A percentile compares a stretch with the other conserved stretches of the same genome.
phyloP scores from a whole-genome alignment of 2,113 vertebrate genomes.

The Toxotes chatareus region DNA sequence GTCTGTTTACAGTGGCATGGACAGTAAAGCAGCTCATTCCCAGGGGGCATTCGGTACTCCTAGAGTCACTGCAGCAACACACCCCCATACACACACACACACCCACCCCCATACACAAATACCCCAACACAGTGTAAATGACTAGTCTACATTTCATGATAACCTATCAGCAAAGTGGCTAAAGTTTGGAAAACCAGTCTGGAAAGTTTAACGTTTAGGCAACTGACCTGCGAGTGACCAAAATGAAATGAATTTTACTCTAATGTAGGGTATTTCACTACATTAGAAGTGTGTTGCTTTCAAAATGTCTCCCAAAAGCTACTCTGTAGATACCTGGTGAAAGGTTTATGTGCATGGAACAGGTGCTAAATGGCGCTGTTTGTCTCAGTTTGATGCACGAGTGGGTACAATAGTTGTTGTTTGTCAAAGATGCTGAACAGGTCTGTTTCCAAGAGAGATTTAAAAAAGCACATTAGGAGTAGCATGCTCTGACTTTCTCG shows the following conservation, averaged over 20 bases:
- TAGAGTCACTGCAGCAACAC: constrained; percentile 57
- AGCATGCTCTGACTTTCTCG: neutral
- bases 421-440: constrained; percentile 33
- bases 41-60: constrained; percentile 29
- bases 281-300: neutral
- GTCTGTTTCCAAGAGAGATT: constrained; percentile 8
- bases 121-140: neutral
- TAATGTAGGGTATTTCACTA: constrained; percentile 3
- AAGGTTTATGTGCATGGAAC: constrained; percentile 17
- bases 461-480: neutral
- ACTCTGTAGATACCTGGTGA: neutral
- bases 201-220: constrained; percentile 21
- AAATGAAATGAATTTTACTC: constrained; percentile 1
- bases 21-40: constrained; percentile 54
- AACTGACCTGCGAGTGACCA: constrained; percentile 8
- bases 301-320: neutral
- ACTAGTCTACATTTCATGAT: constrained; percentile 5
- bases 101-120: constrained; percentile 25
- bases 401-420: constrained; percentile 20
- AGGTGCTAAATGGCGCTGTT: constrained; percentile 46
- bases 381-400: constrained; percentile 40
- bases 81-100: constrained; percentile 15
- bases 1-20: constrained; percentile 59
- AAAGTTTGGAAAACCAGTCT: constrained; percentile 10
- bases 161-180: constrained; percentile 17